These are phyloP conservation scores for Aplodontia rufa DNA, from an alignment of 2,113 vertebrate species.

Conservation along the genomic window DNA sequence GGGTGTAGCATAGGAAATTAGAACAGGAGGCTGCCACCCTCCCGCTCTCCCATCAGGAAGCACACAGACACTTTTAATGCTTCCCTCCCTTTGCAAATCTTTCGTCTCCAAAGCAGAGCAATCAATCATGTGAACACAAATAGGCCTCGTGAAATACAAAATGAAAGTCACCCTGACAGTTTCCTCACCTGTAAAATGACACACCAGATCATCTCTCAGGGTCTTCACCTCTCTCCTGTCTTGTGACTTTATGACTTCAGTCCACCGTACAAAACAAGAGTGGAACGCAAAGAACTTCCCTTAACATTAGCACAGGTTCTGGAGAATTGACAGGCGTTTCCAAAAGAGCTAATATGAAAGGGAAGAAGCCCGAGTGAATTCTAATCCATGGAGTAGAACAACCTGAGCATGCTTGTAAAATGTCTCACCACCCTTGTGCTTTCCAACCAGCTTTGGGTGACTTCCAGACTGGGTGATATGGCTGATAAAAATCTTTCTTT, in stretches of 20 bases:
- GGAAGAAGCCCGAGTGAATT: conserved; percentile 1
- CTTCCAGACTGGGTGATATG: conserved; percentile 16
- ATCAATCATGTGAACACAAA: conserved; percentile 67
- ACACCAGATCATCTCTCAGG: conserved; percentile 41
- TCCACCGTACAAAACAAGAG: conserved; percentile 50
- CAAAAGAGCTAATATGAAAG: background rate
- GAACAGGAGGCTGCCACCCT: background rate
- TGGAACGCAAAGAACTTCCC: background rate
- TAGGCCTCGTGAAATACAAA: conserved; percentile 64
- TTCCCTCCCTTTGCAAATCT: conserved; percentile 51
- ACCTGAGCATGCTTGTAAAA: conserved; percentile 3
- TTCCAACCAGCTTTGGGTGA: conserved; percentile 15
- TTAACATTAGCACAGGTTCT: background rate
- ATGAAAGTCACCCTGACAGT: conserved; percentile 55
- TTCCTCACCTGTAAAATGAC: conserved; percentile 7
- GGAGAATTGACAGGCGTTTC: background rate
- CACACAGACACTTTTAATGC: background rate
- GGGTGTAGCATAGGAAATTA: background rate
- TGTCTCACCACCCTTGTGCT: background rate
- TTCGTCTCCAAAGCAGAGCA: background rate
- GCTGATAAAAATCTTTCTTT: conserved; percentile 59
- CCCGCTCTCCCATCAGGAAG: background rate
- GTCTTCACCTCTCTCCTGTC: conserved; percentile 5
- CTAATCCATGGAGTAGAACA: background rate
- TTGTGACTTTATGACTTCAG: conserved; percentile 42